Evolutionary conservation across 1,140 invertebrate genomes (phyloP), one percentile per base, ranked within the genome.

Genomic region (Bombus confusus): DNA sequence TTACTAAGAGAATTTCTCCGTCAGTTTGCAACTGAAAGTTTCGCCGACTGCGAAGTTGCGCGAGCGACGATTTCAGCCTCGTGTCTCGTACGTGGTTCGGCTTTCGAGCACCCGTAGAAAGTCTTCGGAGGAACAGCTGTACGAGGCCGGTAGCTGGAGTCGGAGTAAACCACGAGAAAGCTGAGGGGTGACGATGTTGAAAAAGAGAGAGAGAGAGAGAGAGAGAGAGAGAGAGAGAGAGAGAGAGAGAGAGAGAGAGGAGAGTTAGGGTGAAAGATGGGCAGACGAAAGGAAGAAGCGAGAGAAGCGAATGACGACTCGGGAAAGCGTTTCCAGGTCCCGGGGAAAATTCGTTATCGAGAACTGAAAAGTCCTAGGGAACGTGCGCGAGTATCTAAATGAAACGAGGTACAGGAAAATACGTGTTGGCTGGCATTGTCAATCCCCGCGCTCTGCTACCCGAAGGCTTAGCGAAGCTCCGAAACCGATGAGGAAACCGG

Each of bases 331-430:
- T 93, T 92, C 69, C 91, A 86, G 69, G 86, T 92, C 88, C 82
- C 84, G 69, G 76, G 73, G 88, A 90, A 92, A 93, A 92, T 88
- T 93, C 88, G 90, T 92, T 92, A 93, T 90, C 84, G 89, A 88
- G 87, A 86, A 93, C 91, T 86, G 91, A 90, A 83, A 90, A 92
- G 89, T 90, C 86, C 83, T 10, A 86, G 91, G 88, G 82, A 88
- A 91, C 91, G 91, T 87, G 88, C 74, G 81, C 87, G 72, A 88
- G 90, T 90, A 91, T 80, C 87, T 92, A 91, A 92, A 91, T 90
- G 88, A 93, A 88, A 84, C 79, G 86, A 3, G 74, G 87, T 88
- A 88, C 90, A 72, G 71, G 86, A 87, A 87, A 88, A 90, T 90
- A 75, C 69, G 71, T 77, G 83, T 69, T 22, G 8, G 31, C n/a